A percentile compares a stretch with the other conserved stretches of the same genome.
phyloP scores from a whole-genome alignment of 2,797 vertebrate genomes.

The Notoglanidium macrostoma region DNA sequence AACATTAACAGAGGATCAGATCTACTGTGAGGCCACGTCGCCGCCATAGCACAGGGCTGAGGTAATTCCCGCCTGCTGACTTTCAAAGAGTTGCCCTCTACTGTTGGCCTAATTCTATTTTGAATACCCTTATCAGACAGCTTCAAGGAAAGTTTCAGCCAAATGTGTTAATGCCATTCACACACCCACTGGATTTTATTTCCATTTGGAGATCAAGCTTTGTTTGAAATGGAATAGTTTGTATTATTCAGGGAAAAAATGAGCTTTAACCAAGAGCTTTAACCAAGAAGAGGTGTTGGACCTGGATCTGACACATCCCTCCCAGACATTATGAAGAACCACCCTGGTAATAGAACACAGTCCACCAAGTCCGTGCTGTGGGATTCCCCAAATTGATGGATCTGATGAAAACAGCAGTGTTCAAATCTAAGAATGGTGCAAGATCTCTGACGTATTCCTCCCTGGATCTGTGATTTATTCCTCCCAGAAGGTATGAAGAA shows the following conservation, averaged over 20 bases:
- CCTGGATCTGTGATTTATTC: constrained; percentile 19
- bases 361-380: background rate
- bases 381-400: constrained; percentile 25
- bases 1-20: constrained; percentile 39
- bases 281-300: constrained; percentile 7
- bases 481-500: constrained; percentile 21
- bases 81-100: constrained; percentile 22
- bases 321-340: constrained; percentile 18
- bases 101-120: constrained; percentile 16
- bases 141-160: background rate
- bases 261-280: background rate
- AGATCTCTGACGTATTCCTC: constrained; percentile 3
- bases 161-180: background rate
- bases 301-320: constrained; percentile 3
- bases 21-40: constrained; percentile 40
- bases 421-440: constrained; percentile 10
- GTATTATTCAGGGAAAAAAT: background rate
- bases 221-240: background rate
- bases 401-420: constrained; percentile 19
- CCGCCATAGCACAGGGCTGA: constrained; percentile 40
- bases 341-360: constrained; percentile 19
- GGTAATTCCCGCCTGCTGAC: constrained; percentile 25
- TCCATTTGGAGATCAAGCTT: background rate
- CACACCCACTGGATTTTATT: background rate
- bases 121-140: background rate